phyloP scores from a whole-genome alignment of 2,113 vertebrate species.

The human region DNA sequence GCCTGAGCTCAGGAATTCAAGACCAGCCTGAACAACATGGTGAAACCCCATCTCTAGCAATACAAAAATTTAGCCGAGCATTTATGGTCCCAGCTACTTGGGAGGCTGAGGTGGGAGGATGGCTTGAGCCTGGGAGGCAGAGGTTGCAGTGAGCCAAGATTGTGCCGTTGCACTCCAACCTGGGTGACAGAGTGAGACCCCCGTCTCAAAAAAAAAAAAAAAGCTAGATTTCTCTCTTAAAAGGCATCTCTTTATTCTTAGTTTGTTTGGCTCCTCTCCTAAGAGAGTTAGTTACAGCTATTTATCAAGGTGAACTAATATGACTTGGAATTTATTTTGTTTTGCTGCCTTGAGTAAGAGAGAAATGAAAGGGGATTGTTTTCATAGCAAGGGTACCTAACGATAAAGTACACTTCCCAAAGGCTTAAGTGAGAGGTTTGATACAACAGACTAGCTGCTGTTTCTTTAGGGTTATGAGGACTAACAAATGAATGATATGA shows the following conservation, averaged over 20 bases:
- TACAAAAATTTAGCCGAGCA: too few relatives aligned
- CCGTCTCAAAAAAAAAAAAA: too few relatives aligned
- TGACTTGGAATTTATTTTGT: neutral
- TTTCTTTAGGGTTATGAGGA: neutral
- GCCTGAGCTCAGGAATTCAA: too few relatives aligned
- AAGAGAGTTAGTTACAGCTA: neutral
- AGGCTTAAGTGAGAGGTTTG: neutral
- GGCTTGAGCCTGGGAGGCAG: too few relatives aligned
- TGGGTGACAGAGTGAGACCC: too few relatives aligned
- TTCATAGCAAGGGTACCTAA: neutral
- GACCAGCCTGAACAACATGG: too few relatives aligned
- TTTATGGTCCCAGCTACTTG: too few relatives aligned
- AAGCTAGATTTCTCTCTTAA: neutral
- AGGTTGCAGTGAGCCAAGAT: too few relatives aligned
- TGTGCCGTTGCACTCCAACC: too few relatives aligned
- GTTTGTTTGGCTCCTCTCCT: neutral
- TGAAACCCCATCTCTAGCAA: too few relatives aligned
- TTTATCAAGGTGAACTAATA: slow-evolving; percentile 27
- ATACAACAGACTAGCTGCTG: neutral
- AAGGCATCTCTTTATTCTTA: neutral
- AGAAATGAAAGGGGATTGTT: neutral
- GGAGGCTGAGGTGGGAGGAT: too few relatives aligned
- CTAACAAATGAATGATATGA: neutral
- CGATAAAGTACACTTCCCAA: neutral
- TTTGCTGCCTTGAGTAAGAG: slow-evolving; percentile 1